These are phyloP conservation scores for Microcebus lehilahytsara DNA, from an alignment of 2,113 vertebrate species.

Conservation along the genomic window DNA sequence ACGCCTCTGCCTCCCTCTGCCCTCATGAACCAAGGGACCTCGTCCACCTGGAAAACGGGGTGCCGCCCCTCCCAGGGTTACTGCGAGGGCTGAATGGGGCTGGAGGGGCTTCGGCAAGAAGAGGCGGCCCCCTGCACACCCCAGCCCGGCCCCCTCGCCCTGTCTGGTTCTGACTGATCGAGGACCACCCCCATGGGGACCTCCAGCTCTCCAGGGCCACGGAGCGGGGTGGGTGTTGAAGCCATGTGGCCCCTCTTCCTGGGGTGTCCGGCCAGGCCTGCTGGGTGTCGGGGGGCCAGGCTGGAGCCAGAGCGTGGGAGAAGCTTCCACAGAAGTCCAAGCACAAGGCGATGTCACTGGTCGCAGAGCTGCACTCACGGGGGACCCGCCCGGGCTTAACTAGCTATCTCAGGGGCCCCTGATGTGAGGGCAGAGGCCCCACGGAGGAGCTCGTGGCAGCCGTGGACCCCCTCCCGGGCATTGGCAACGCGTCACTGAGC, in stretches of 20 bases:
- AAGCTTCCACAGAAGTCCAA: background rate
- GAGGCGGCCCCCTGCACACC: background rate
- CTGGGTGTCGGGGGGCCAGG: too few species aligned
- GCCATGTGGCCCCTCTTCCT: too few species aligned
- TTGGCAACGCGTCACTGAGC: rapidly evolving
- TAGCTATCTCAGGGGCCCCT: background rate
- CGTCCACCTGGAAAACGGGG: rapidly evolving
- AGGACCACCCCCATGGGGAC: background rate
- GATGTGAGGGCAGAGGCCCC: rapidly evolving
- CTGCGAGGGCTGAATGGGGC: rapidly evolving
- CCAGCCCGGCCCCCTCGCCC: background rate
- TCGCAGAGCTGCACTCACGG: rapidly evolving
- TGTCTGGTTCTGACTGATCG: too few species aligned
- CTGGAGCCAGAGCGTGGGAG: rapidly evolving
- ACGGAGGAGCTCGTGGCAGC: rapidly evolving
- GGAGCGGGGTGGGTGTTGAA: background rate
- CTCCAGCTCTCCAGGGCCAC: background rate
- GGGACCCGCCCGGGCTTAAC: background rate
- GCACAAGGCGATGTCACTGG: too few species aligned
- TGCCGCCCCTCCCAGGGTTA: rapidly evolving
- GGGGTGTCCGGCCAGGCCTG: background rate
- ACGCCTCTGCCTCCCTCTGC: rapidly evolving
- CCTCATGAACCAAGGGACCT: background rate
- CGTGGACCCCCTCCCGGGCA: background rate
- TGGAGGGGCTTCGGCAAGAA: background rate